Base-by-base conservation (phyloP, 2,797 vertebrate species). In the Muraenolepis orangiensis region DNA sequence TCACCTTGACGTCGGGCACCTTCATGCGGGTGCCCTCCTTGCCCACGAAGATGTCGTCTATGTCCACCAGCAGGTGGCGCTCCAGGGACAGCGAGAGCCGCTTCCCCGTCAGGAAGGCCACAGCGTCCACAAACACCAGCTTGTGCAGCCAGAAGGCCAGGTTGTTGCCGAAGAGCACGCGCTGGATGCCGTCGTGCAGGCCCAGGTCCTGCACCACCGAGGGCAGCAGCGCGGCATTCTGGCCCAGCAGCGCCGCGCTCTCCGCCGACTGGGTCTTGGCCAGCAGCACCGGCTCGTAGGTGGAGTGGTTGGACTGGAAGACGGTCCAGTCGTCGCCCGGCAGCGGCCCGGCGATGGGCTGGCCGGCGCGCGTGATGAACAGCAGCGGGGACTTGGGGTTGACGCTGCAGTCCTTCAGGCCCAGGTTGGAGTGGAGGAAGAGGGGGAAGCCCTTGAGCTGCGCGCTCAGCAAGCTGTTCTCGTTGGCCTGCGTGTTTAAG, bases 21-120 rank as follows among this genome's bases (percentile, higher is more conserved):
- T 98, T 98, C 98, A 99, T 99, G 83, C 98, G 95, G 0, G 98
- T 99, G 81, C 98, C 97, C 85, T 99, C 98, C 81, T 99, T 99
- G 86, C 98, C 98, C 77, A 99, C 98, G 34, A 99, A 99, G 89
- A 99, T 99, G 92, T 99, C 98, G 0, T 99, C 98, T 0, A 99
- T 96, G 83, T 99, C 98, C 87, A 99, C 98, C 75, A 99, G 92
- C 79, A 99, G 85, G 88, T 98, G 98, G 81, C 98, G 96, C 83
- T 99, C 97, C 51, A 99, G 90, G 6, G 96, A 95, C 82, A 99
- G 80, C 0, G 98, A 98, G 72, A 99, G 94, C 74, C 96, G 95
- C 88, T 98, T 99, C 77, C 96, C 96, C 0, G 98, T 98, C 81
- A 99, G 93, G 87, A 98, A 99, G 86, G 96, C 96, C 84, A 99